These are phyloP conservation scores for Ptycholaimellus sp. DNA, from an alignment of 2,888 invertebrate species.

Conservation along the genomic window DNA sequence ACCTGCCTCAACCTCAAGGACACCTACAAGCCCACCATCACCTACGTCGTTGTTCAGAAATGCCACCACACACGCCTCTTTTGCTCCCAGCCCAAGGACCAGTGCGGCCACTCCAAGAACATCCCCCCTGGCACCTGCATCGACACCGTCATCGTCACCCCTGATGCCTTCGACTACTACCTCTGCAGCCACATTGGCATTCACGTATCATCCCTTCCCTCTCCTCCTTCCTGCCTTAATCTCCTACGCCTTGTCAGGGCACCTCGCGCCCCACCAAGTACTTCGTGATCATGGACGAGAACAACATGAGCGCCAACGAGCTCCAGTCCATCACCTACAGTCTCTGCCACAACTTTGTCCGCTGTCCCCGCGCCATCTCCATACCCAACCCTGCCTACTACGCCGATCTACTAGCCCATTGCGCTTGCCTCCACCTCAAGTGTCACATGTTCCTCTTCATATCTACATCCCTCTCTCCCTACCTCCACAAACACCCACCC, in stretches of 20 bases:
- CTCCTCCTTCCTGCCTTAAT: not conserved
- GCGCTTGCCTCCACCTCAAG: too few relatives aligned
- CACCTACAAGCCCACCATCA: slow-evolving; percentile 11
- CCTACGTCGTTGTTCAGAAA: slow-evolving; percentile 18
- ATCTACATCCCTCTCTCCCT: too few relatives aligned
- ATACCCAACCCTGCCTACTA: slow-evolving; percentile 29
- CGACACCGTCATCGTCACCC: slow-evolving; percentile 12
- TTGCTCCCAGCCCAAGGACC: slow-evolving; percentile 4
- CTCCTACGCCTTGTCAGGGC: too few relatives aligned
- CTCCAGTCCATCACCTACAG: slow-evolving; percentile 46
- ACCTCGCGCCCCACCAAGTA: slow-evolving; percentile 42
- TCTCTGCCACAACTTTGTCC: slow-evolving; percentile 57
- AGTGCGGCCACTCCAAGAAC: slow-evolving; percentile 1
- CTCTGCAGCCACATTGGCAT: slow-evolving; percentile 14
- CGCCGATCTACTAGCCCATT: too few relatives aligned
- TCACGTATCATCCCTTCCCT: not conserved
- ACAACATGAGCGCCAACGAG: slow-evolving; percentile 43
- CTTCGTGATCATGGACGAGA: slow-evolving; percentile 56
- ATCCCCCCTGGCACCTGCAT: slow-evolving; percentile 11
- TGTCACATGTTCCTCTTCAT: too few relatives aligned
- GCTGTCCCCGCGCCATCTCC: slow-evolving; percentile 42
- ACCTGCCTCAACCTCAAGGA: slow-evolving; percentile 7
- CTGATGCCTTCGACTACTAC: slow-evolving; percentile 15
- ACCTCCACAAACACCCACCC: too few relatives aligned
- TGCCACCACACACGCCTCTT: slow-evolving; percentile 16